Evolutionary conservation across 2,113 vertebrate species (phyloP).

Genomic region (Pithys albifrons): DNA sequence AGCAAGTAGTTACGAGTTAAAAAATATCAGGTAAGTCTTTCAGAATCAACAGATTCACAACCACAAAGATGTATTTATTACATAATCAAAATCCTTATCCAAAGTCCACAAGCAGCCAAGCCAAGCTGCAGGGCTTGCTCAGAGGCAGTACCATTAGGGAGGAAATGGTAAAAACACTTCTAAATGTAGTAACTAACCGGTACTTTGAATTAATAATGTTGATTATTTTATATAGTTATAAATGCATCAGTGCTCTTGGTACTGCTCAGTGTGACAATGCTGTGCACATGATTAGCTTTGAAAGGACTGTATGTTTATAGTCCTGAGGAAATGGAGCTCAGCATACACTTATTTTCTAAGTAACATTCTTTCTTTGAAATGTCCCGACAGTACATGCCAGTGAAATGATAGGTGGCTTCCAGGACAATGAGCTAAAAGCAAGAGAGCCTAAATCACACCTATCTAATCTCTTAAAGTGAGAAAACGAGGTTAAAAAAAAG

Average conservation of each 20-base stretch:
- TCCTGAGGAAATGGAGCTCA: not conserved
- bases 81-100: not conserved
- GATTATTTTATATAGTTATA: not conserved
- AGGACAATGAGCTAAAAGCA: not conserved
- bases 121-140: not conserved
- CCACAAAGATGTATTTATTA: not conserved
- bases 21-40: not conserved
- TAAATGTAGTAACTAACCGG: not conserved
- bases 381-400: not conserved
- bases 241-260: not conserved
- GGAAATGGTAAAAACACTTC: not conserved
- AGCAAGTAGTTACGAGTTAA: not conserved
- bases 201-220: not conserved
- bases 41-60: not conserved
- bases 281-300: not conserved
- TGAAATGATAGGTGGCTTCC: not conserved
- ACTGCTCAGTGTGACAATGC: not conserved
- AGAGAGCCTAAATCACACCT: not conserved
- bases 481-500: not conserved
- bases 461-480: not conserved
- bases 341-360: not conserved
- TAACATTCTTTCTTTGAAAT: not conserved
- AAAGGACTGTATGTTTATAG: not conserved
- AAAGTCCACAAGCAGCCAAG: not conserved
- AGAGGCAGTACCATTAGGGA: not conserved